Evolutionary conservation across 2,888 invertebrate species (phyloP), one percentile per base, ranked within the genome.

Genomic region (Stegana nigrithorax): DNA sequence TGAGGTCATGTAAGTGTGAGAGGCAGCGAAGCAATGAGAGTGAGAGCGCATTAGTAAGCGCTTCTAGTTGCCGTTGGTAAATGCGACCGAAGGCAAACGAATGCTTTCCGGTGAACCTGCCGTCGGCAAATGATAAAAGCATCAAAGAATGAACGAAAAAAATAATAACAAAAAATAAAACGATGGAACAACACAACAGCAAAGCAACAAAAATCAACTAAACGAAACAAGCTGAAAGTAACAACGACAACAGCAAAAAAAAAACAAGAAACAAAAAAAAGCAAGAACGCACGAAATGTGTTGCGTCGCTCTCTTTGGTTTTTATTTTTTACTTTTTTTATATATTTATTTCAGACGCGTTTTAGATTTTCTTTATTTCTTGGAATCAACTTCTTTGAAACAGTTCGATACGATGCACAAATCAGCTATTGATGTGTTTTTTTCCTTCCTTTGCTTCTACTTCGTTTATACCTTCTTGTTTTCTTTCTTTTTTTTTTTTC

Each of bases 51-150:
- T n/a, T n/a, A n/a, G n/a, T n/a, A n/a, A n/a, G n/a, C n/a, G n/a
- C n/a, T n/a, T n/a, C n/a, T n/a, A n/a, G 21, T n/a, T 14, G 56
- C 39, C 26, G 23, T 5, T 56, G 42, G 17, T 36, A 39, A 56
- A 5, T 5, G 10, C 42, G 56, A 23, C 42, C 55, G 32, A 14
- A 32, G 56, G 39, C 56, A 14, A n/a, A 39, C 36, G 23, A 47
- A 29, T 70, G 73, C 73, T 74, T 78, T 75, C 70, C 76, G 71
- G 73, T 70, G 67, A 69, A 67, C 65, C 69, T 66, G 7, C 27
- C 70, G 74, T 71, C 75, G 75, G 75, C 75, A 78, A 76, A 76
- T 75, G 75, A 76, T 75, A 69, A 75, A 75, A 75, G 78, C 73
- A 70, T 61, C 68, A 58, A 32, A 47, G 60, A 59, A 42, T 44